Conservation (phyloP, 2,113 vertebrate genomes). For the Plectropomus leopardus region DNA sequence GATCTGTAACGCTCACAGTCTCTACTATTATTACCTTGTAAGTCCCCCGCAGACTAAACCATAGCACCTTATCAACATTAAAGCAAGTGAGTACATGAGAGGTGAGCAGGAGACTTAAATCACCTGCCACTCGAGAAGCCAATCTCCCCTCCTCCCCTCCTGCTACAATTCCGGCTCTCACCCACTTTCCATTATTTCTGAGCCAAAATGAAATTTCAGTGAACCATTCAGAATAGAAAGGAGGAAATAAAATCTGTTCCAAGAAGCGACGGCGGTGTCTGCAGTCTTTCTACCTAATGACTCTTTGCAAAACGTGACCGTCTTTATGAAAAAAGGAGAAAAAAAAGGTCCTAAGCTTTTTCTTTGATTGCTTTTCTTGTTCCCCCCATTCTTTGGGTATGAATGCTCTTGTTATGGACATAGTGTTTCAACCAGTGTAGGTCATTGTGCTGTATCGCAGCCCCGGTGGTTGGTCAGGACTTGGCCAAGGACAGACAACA, state of each 20-base stretch:
- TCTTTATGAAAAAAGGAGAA: constrained; percentile 16
- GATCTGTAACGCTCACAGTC: neutral
- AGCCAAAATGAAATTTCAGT: constrained; percentile 76
- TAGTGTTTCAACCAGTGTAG: constrained; percentile 32
- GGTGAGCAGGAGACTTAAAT: constrained; percentile 47
- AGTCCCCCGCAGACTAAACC: constrained; percentile 3
- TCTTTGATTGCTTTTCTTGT: constrained; percentile 75
- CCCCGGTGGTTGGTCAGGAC: constrained; percentile 42
- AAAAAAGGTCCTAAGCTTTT: constrained; percentile 43
- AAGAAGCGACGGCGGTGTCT: constrained; percentile 33
- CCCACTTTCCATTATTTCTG: constrained; percentile 56
- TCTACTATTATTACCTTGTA: neutral
- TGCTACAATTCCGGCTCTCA: constrained; percentile 22
- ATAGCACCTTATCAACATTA: neutral
- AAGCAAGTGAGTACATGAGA: constrained; percentile 1
- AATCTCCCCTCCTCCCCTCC: constrained; percentile 9
- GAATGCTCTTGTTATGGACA: constrained; percentile 37
- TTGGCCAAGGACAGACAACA: constrained; percentile 69
- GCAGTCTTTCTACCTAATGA: constrained; percentile 67
- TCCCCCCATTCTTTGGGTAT: constrained; percentile 8
- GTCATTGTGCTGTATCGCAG: constrained; percentile 31
- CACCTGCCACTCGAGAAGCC: constrained; percentile 29
- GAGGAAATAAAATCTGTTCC: constrained; percentile 65
- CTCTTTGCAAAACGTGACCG: constrained; percentile 34
- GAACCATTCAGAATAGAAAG: constrained; percentile 59